phyloP scores from a whole-genome alignment of 2,888 invertebrate species.

The Entomobrya multifasciata region DNA sequence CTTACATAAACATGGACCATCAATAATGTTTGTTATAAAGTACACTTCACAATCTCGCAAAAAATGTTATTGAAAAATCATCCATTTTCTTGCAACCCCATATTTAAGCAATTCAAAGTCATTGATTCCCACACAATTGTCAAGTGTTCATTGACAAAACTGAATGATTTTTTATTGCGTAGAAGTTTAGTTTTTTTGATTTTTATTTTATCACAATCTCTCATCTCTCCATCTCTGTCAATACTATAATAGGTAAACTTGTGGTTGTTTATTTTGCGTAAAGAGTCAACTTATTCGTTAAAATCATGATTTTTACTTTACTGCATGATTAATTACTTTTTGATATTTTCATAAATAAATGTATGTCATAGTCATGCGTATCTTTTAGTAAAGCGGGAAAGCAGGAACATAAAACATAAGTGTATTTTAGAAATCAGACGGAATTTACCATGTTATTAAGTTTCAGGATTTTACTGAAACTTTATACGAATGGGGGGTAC shows the following conservation, averaged over 20 bases:
- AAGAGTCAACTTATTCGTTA: background rate
- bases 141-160: conserved; percentile 29
- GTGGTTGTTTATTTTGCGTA: background rate
- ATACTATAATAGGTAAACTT: background rate
- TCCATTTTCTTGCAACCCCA: background rate
- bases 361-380: background rate
- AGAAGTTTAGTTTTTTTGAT: too few relatives aligned
- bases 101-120: background rate
- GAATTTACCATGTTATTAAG: too few relatives aligned
- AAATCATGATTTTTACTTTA: background rate
- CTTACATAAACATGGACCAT: background rate
- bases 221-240: too few relatives aligned
- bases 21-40: background rate
- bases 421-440: background rate
- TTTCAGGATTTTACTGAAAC: too few relatives aligned
- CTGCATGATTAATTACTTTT: conserved; percentile 27
- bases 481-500: too few relatives aligned
- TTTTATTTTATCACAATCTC: background rate
- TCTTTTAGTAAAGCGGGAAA: conserved; percentile 19
- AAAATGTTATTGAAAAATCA: conserved; percentile 23
- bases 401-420: background rate
- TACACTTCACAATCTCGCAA: background rate
- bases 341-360: background rate
- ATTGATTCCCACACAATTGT: background rate
- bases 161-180: background rate